Evolutionary conservation across 1,140 invertebrate genomes (phyloP).

Genomic region (Microplitis mediator): DNA sequence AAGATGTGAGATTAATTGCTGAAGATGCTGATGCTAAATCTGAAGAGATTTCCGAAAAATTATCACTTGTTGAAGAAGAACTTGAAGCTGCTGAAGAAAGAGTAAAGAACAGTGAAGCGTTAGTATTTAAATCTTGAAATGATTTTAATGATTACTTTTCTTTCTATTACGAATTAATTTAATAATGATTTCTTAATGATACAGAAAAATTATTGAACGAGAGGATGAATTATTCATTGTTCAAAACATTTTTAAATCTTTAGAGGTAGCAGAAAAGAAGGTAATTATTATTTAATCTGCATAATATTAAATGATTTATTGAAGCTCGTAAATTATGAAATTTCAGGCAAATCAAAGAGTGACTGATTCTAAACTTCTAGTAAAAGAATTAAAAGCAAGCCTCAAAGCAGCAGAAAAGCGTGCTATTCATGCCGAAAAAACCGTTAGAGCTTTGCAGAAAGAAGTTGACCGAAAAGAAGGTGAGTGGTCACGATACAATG

Average conservation of each 20-base stretch:
- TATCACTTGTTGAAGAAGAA: conserved; percentile 89
- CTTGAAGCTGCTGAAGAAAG: conserved; percentile 86
- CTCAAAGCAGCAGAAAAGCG: conserved; percentile 58
- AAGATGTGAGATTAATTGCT: conserved; percentile 78
- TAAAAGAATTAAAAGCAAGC: conserved; percentile 53
- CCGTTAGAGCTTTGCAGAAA: conserved; percentile 53
- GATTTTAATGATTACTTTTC: conserved; percentile 5
- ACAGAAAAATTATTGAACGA: conserved; percentile 59
- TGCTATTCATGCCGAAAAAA: conserved; percentile 53
- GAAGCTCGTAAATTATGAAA: not conserved
- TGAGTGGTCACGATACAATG: conserved; percentile 25
- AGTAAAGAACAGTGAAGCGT: conserved; percentile 87
- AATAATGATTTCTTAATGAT: conserved; percentile 19
- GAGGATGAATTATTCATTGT: conserved; percentile 61
- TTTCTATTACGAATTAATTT: not conserved
- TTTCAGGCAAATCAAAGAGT: conserved; percentile 58
- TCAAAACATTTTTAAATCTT: conserved; percentile 59
- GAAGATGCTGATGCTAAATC: conserved; percentile 85
- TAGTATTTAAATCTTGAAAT: conserved; percentile 47
- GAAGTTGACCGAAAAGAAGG: conserved; percentile 60
- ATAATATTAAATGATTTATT: not conserved
- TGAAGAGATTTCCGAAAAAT: conserved; percentile 84
- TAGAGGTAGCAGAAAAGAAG: conserved; percentile 60
- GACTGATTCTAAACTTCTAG: conserved; percentile 54
- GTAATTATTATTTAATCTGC: conserved; percentile 33